Percentiles rank a stretch among this genome's conserved stretches.
Evolutionary conservation across 2,888 invertebrate species (phyloP).

Genomic region (Pelosia muscerda): DNA sequence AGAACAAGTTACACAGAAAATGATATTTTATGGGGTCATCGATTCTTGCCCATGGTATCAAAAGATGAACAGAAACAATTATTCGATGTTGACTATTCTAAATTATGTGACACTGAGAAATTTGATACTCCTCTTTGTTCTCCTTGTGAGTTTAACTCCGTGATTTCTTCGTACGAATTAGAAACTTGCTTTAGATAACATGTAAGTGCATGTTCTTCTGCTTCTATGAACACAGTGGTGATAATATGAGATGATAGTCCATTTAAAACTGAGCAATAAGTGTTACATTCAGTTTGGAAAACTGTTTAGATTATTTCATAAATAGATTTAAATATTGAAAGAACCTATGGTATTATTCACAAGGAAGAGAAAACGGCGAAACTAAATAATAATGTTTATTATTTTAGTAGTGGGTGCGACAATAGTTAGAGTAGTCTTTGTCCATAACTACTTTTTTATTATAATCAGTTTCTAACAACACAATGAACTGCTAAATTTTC

Average conservation of each 20-base stretch:
- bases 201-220: neutral
- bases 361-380: neutral
- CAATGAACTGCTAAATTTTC: too few relatives aligned
- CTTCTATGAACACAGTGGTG: neutral
- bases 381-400: too few relatives aligned
- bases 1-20: slow-evolving; percentile 92
- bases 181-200: slow-evolving; percentile 12
- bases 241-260: too few relatives aligned
- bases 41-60: slow-evolving; percentile 92
- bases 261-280: neutral
- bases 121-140: slow-evolving; percentile 95
- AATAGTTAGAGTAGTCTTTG: too few relatives aligned
- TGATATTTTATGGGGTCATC: slow-evolving; percentile 95
- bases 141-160: slow-evolving; percentile 87
- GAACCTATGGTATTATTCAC: neutral
- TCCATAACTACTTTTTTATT: too few relatives aligned
- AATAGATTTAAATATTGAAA: too few relatives aligned
- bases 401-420: too few relatives aligned
- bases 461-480: too few relatives aligned
- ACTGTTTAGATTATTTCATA: neutral
- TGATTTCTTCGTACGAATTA: slow-evolving; percentile 46
- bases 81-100: slow-evolving; percentile 95
- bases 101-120: slow-evolving; percentile 93
- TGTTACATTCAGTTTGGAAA: neutral
- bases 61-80: slow-evolving; percentile 90